These are phyloP conservation scores for Drosophila aldrichi DNA, from an alignment of 2,888 invertebrate species.

Conservation along the genomic window DNA sequence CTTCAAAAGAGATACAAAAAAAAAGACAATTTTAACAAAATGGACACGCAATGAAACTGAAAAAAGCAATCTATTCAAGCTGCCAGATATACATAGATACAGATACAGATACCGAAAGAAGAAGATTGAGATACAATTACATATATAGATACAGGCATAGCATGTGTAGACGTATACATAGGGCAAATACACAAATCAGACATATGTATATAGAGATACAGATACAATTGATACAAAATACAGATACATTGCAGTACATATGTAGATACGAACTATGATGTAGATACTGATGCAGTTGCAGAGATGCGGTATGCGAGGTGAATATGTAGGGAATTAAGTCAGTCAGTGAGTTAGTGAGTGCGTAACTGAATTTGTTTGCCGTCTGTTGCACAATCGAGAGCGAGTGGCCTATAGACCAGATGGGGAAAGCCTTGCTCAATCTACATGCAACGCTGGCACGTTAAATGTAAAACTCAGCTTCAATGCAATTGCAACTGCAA, in stretches of 20 bases:
- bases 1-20: slow-evolving; percentile 26
- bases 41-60: slow-evolving; percentile 35
- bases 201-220: background rate
- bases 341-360: slow-evolving; percentile 73
- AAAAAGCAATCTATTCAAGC: slow-evolving; percentile 49
- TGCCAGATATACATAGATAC: background rate
- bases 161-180: background rate
- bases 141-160: background rate
- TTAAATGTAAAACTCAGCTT: slow-evolving; percentile 61
- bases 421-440: slow-evolving; percentile 66
- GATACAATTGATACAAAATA: background rate
- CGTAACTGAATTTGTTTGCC: slow-evolving; percentile 75
- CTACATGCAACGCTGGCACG: slow-evolving; percentile 40
- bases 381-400: slow-evolving; percentile 70
- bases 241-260: slow-evolving; percentile 7
- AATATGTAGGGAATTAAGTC: slow-evolving; percentile 80
- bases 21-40: slow-evolving; percentile 19
- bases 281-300: background rate
- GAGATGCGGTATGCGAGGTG: slow-evolving; percentile 14
- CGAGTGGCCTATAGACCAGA: slow-evolving; percentile 21
- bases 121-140: background rate
- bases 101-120: background rate
- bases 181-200: background rate
- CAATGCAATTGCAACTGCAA: slow-evolving; percentile 73
- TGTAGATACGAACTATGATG: slow-evolving; percentile 2